Evolutionary conservation across 2,797 vertebrate genomes (phyloP).

Genomic region (Amazona finschi): DNA sequence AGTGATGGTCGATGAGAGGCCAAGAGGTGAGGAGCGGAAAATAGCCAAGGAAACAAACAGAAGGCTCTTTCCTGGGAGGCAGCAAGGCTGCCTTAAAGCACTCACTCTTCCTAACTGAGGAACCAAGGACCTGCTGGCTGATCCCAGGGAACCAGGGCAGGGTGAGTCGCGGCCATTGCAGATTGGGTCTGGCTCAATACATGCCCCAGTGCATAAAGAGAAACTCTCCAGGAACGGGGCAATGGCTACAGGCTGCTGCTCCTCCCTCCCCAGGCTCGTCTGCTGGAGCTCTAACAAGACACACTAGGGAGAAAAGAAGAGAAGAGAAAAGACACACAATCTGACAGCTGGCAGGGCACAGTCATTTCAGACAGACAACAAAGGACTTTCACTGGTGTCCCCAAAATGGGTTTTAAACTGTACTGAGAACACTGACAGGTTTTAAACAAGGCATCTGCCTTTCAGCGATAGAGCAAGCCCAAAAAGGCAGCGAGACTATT

Average conservation of each 20-base stretch:
- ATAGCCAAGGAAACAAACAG: not conserved
- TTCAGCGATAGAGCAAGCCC: constrained; percentile 5
- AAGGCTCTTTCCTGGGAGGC: not conserved
- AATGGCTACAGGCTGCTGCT: not conserved
- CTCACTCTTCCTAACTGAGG: not conserved
- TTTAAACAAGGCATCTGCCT: constrained; percentile 31
- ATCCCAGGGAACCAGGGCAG: not conserved
- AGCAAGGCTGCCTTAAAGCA: not conserved
- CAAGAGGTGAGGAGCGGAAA: not conserved
- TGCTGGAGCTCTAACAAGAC: not conserved
- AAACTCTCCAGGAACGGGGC: not conserved
- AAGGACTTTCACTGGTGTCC: not conserved
- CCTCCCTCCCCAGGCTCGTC: not conserved
- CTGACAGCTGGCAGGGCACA: not conserved
- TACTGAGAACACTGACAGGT: not conserved
- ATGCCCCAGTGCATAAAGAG: not conserved
- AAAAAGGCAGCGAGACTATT: constrained; percentile 53
- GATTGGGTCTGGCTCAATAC: not conserved
- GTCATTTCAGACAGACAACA: not conserved
- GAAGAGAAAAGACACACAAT: not conserved
- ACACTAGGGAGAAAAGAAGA: not conserved
- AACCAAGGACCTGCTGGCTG: not conserved
- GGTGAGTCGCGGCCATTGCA: rapidly evolving
- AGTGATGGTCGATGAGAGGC: not conserved
- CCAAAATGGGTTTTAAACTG: not conserved